A percentile compares a stretch with the other conserved stretches of the same genome.
These are phyloP conservation scores for crab-eating macaque (Macaca fascicularis) DNA, from an alignment of 2,113 vertebrate genomes.

Conservation along the genomic window T2T-MFA8v1.1 NC_088377.1:141355501-141356000, in stretches of 20 bases:
- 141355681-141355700: background rate
- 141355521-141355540: background rate
- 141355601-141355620: background rate
- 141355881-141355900: background rate
- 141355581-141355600: background rate
- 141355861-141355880: background rate
- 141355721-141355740: background rate
- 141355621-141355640: background rate
- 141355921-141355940: background rate
- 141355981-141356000: background rate
- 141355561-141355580: background rate
- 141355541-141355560: background rate
- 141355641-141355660: background rate
- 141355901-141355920: background rate
- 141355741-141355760: background rate
- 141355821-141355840: background rate
- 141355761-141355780: background rate
- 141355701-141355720: background rate
- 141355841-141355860: background rate
- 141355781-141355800: background rate
- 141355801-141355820: background rate
- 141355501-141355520: background rate
- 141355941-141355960: background rate
- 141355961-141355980: background rate
- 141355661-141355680: background rate